A percentile compares a stretch with the other conserved stretches of the same genome.
Evolutionary conservation across 2,888 invertebrate genomes (phyloP).

Genomic region (Aphelenchoides bicaudatus): DNA sequence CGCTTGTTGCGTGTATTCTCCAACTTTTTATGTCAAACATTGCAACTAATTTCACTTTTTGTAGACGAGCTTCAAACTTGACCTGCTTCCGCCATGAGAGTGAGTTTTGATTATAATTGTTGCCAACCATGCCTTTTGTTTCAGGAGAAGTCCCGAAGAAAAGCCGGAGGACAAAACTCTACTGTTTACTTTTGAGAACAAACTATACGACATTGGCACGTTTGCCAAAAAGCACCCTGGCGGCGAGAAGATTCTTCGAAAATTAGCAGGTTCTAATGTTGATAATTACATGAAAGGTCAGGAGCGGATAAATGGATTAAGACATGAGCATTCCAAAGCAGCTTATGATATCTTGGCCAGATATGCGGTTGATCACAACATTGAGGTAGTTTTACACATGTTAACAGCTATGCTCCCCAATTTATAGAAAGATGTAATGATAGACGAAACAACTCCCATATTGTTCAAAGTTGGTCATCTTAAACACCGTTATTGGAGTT

Average conservation of each 20-base stretch:
- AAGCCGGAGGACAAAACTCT: conserved; percentile 23
- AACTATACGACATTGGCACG: conserved; percentile 48
- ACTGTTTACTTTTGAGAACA: conserved; percentile 42
- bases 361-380: conserved; percentile 46
- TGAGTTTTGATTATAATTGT: background rate
- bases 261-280: conserved; percentile 49
- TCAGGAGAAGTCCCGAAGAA: background rate
- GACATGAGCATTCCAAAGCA: conserved; percentile 54
- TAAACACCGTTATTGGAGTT: conserved; percentile 62
- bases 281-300: conserved; percentile 47
- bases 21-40: background rate
- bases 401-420: background rate
- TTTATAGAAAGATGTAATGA: conserved; percentile 58
- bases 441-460: conserved; percentile 62
- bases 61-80: conserved; percentile 1
- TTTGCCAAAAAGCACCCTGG: conserved; percentile 58
- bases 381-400: conserved; percentile 34
- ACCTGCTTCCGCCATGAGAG: background rate
- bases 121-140: background rate
- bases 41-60: background rate
- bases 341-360: conserved; percentile 54
- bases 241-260: conserved; percentile 51
- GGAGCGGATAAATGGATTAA: conserved; percentile 46
- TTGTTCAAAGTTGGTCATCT: conserved; percentile 61
- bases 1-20: no score